These are phyloP conservation scores for Rhynchonycteris naso DNA, from an alignment of 2,797 vertebrate species.

Conservation along the genomic window DNA sequence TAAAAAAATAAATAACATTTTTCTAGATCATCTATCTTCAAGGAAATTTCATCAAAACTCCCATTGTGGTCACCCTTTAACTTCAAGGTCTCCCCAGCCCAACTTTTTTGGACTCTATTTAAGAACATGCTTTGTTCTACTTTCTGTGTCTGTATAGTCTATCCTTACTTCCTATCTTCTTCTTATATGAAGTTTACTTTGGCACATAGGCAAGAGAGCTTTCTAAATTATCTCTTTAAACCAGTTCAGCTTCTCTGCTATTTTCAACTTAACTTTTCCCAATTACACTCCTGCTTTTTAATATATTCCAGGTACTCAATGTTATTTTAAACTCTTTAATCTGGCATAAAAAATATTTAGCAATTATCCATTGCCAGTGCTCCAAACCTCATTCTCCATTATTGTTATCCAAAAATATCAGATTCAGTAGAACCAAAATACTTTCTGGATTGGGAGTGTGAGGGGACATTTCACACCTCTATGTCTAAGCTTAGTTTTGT, in stretches of 20 bases:
- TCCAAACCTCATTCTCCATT: neutral
- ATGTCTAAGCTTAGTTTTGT: neutral
- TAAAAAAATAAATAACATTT: neutral
- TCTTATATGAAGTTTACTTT: neutral
- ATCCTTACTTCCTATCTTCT: rapidly evolving
- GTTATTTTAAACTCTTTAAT: neutral
- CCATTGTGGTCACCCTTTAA: neutral
- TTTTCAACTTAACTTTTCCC: neutral
- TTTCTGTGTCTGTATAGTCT: neutral
- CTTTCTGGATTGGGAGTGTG: neutral
- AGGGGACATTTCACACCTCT: neutral
- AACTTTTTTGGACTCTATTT: neutral
- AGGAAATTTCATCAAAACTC: neutral
- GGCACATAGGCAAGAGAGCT: rapidly evolving
- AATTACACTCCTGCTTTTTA: neutral
- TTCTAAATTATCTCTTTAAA: neutral
- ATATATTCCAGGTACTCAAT: neutral
- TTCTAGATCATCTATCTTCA: neutral
- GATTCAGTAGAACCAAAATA: neutral
- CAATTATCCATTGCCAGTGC: neutral
- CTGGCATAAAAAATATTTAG: neutral
- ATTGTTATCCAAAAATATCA: neutral
- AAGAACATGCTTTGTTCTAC: neutral
- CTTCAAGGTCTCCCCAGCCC: neutral
- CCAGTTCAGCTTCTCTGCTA: neutral